These are phyloP conservation scores for Tipula confusa DNA, from an alignment of 2,888 invertebrate species.

Conservation along the genomic window DNA sequence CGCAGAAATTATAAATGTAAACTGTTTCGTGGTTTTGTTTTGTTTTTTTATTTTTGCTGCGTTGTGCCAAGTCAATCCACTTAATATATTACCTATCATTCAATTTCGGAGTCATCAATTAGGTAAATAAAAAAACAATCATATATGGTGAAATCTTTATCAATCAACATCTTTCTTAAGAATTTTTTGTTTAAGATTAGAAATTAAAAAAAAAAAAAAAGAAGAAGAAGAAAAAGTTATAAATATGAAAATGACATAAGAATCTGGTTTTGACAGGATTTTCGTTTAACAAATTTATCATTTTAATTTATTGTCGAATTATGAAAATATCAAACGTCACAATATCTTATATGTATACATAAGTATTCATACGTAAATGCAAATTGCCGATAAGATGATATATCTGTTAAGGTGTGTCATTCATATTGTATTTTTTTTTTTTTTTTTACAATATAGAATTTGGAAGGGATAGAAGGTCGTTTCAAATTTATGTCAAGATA, in stretches of 20 bases:
- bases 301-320: not conserved
- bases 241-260: not conserved
- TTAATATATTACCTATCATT: slow-evolving; percentile 3
- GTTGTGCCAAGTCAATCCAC: not conserved
- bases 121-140: not conserved
- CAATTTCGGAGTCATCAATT: not conserved
- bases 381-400: not conserved
- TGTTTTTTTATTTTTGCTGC: not conserved
- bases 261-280: not conserved
- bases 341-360: not conserved
- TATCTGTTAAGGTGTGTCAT: slow-evolving; percentile 6
- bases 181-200: not conserved
- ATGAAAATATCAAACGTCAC: not conserved
- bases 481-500: not conserved
- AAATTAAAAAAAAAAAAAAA: no score
- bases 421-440: not conserved
- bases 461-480: not conserved
- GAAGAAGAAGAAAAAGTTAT: no score
- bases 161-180: not conserved
- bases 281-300: not conserved
- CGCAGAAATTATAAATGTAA: not conserved
- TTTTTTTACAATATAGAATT: not conserved
- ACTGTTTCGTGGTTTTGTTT: not conserved
- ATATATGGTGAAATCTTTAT: not conserved
- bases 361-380: not conserved